A percentile compares a stretch with the other conserved stretches of the same genome.
Conservation (phyloP, 1,140 invertebrate species). For the Drosophila fuyamai region DNA sequence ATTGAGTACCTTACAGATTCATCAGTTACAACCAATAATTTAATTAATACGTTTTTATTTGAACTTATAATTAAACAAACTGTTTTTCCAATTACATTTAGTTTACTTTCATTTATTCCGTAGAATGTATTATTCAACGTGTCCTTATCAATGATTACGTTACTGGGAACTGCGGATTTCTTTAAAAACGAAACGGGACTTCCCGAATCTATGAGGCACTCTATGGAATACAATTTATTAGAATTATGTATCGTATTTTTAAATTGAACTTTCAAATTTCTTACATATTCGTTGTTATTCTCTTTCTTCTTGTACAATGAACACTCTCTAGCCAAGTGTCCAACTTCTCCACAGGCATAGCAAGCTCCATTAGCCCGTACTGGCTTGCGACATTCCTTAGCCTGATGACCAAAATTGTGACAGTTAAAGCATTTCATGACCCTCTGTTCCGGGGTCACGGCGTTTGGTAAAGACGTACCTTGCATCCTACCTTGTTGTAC, state of each 20-base stretch:
- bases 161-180: neutral
- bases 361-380: neutral
- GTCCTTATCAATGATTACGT: neutral
- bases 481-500: neutral
- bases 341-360: neutral
- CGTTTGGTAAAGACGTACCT: neutral
- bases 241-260: neutral
- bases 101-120: neutral
- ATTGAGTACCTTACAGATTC: neutral
- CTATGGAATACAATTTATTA: neutral
- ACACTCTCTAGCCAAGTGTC: conserved; percentile 1
- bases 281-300: neutral
- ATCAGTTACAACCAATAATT: neutral
- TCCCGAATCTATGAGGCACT: neutral
- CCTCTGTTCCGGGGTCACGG: neutral
- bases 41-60: too few relatives aligned
- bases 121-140: neutral
- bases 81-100: neutral
- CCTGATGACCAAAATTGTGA: neutral
- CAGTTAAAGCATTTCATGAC: conserved; percentile 1
- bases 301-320: conserved; percentile 4
- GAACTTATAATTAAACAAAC: neutral
- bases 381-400: neutral
- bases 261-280: neutral
- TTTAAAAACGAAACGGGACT: neutral